A percentile compares a stretch with the other conserved stretches of the same genome.
These are phyloP conservation scores for Eupithecia pulchellata DNA, from an alignment of 2,888 invertebrate species.

Conservation along the genomic window DNA sequence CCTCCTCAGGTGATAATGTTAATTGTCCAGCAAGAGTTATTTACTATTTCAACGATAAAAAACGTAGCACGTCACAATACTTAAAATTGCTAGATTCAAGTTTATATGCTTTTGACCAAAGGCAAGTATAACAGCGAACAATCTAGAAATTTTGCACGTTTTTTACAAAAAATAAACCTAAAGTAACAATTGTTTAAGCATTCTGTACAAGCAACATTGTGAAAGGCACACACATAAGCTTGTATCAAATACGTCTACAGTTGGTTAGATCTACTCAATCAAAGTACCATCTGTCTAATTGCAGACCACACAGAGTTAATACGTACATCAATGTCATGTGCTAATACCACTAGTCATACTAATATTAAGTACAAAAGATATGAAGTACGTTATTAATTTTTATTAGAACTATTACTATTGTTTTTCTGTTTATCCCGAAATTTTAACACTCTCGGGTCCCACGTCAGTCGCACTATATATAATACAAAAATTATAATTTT, in stretches of 20 bases:
- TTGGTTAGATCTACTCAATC: constrained; percentile 6
- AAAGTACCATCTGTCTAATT: not conserved
- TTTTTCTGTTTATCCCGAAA: too few relatives aligned
- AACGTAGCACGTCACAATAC: not conserved
- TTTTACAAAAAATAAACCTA: not conserved
- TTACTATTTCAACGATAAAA: not conserved
- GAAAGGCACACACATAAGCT: not conserved
- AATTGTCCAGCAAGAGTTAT: not conserved
- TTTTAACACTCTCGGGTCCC: too few relatives aligned
- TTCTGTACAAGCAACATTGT: not conserved
- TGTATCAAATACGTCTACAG: not conserved
- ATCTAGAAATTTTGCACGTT: not conserved
- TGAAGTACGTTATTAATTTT: too few relatives aligned
- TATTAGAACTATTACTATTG: too few relatives aligned
- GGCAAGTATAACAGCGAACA: not conserved
- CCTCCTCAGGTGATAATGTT: too few relatives aligned
- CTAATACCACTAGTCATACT: not conserved
- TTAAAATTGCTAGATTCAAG: not conserved
- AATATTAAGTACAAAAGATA: too few relatives aligned
- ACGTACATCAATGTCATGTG: not conserved
- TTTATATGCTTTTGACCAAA: not conserved
- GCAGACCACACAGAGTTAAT: not conserved
- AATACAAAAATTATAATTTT: too few relatives aligned
- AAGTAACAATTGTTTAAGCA: not conserved
- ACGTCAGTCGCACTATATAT: too few relatives aligned